A percentile compares a stretch with the other conserved stretches of the same genome.
phyloP scores from a whole-genome alignment of 2,113 vertebrate genomes.

The Dascyllus trimaculatus region DNA sequence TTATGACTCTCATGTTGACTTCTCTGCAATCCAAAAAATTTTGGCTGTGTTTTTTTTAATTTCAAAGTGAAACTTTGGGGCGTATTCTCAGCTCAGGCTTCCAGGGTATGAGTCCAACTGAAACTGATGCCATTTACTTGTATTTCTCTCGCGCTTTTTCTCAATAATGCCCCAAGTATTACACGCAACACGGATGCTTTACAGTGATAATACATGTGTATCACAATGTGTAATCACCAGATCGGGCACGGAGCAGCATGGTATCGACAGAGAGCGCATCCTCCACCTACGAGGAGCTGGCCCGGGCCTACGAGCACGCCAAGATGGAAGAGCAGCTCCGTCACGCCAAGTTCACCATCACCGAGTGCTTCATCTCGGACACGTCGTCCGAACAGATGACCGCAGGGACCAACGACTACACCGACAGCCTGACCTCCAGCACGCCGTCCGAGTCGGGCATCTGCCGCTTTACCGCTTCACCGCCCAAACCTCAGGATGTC shows the following conservation, averaged over 20 bases:
- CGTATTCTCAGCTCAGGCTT: constrained; percentile 10
- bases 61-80: constrained; percentile 24
- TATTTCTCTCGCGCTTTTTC: background rate
- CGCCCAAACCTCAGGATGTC: constrained; percentile 98
- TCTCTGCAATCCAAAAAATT: constrained; percentile 22
- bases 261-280: constrained; percentile 99
- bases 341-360: constrained; percentile 99
- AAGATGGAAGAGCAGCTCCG: constrained; percentile 99
- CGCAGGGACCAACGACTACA: constrained; percentile 99
- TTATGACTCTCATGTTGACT: constrained; percentile 4
- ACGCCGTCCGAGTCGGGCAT: constrained; percentile 99
- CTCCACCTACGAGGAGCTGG: constrained; percentile 98
- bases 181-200: background rate
- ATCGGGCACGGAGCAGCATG: constrained; percentile 98
- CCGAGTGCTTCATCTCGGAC: constrained; percentile 99
- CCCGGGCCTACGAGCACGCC: constrained; percentile 97
- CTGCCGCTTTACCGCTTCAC: constrained; percentile 98
- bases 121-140: background rate
- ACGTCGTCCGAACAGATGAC: constrained; percentile 98
- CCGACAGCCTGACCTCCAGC: constrained; percentile 98
- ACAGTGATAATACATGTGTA: background rate
- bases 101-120: constrained; percentile 24
- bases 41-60: constrained; percentile 4
- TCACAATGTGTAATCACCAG: constrained; percentile 70
- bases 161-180: too few relatives aligned